Evolutionary conservation across 2,888 invertebrate genomes (phyloP).

Genomic region (Heliconius sara): DNA sequence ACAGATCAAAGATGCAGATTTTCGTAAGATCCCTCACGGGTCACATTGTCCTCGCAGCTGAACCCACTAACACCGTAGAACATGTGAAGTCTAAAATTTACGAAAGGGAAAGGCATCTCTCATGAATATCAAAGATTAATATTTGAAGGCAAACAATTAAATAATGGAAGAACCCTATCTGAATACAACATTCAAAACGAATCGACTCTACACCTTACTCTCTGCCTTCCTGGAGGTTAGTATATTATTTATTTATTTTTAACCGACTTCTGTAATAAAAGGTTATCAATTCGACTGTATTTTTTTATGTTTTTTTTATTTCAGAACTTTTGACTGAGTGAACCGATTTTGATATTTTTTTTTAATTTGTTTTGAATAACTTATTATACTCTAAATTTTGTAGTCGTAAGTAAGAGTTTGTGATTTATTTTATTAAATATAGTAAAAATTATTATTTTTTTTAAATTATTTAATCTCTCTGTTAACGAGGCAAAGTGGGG

Average conservation of each 20-base stretch:
- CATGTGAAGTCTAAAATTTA: constrained; percentile 97
- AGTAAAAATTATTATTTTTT: too few relatives aligned
- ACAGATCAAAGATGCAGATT: constrained; percentile 91
- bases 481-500: not conserved
- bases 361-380: not conserved
- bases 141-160: not conserved
- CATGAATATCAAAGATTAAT: not conserved
- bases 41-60: constrained; percentile 96
- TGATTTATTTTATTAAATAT: too few relatives aligned
- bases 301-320: not conserved
- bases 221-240: constrained; percentile 1
- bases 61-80: constrained; percentile 96
- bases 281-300: too few relatives aligned
- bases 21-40: constrained; percentile 97
- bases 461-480: not conserved
- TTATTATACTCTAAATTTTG: too few relatives aligned
- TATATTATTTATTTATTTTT: not conserved
- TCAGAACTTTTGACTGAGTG: too few relatives aligned
- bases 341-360: too few relatives aligned
- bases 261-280: too few relatives aligned
- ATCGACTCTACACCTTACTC: not conserved
- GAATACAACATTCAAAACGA: not conserved
- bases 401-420: too few relatives aligned
- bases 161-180: not conserved
- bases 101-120: constrained; percentile 77